phyloP scores from a whole-genome alignment of 1,140 invertebrate species.

The Nephila pilipes region DNA sequence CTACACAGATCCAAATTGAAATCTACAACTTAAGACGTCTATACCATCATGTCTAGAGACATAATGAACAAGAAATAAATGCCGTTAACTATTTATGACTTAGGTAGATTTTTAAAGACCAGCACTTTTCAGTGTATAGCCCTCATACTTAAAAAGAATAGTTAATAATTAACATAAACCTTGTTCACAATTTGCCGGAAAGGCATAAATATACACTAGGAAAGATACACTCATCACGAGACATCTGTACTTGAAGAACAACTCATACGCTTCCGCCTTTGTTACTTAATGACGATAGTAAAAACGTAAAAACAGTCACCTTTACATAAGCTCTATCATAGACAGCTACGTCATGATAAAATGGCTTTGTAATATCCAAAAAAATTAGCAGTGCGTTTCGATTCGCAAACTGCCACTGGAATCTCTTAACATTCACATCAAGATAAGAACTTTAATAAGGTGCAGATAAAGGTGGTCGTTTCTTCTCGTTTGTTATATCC shows the following conservation, averaged over 20 bases:
- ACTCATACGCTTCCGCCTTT: conserved; percentile 10
- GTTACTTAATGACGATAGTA: conserved; percentile 8
- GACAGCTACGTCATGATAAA: conserved; percentile 67
- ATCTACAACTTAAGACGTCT: conserved; percentile 20
- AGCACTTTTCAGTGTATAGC: neutral
- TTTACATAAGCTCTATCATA: conserved; percentile 72
- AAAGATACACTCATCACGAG: conserved; percentile 21
- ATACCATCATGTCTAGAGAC: neutral
- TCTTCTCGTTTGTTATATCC: conserved; percentile 69
- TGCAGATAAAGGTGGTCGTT: conserved; percentile 58
- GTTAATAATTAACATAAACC: neutral
- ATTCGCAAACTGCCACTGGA: conserved; percentile 40
- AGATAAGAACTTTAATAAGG: conserved; percentile 13
- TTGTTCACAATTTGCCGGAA: neutral
- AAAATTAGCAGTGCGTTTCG: conserved; percentile 42
- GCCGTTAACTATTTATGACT: conserved; percentile 43
- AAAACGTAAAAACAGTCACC: conserved; percentile 48
- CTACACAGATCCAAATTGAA: conserved; percentile 41
- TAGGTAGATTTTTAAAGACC: conserved; percentile 35
- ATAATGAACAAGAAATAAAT: conserved; percentile 43
- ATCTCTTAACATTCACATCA: neutral
- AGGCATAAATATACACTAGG: conserved; percentile 24
- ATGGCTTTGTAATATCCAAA: conserved; percentile 17
- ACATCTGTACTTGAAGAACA: conserved; percentile 6
- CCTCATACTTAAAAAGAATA: conserved; percentile 17